Base-by-base conservation (phyloP, 2,888 invertebrate genomes). In the Drosophila fungiperda region DNA sequence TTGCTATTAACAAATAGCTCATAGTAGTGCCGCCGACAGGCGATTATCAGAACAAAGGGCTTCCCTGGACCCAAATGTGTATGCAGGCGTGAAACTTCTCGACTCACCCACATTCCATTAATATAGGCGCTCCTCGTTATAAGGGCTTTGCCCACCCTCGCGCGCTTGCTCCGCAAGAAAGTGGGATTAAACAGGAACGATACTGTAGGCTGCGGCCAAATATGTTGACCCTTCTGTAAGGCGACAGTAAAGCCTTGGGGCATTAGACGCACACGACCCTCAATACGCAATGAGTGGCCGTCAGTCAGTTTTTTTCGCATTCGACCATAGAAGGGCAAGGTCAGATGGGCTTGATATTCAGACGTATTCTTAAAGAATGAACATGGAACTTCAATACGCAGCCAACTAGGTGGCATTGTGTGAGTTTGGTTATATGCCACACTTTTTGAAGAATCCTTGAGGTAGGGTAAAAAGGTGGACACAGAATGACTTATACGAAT, bases 201-300 rank as follows among this genome's bases (percentile, higher is more conserved):
- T 60, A 97, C 94, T 79, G 94, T 94, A 12, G 96, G 95, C 89
- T 95, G 95, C 11, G 97, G 96, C 95, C 96, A 96, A 74, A 96
- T 94, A 76, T 94, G 94, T 58, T 94, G 93, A 5, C 93, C 94
- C 79, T 94, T 94, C 93, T 96, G 95, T 68, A 97, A 93, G 91
- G 96, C 96, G 53, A 97, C 93, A 59, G 94, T 94, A 92, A 97
- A 96, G 66, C 95, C 95, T 90, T 96, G 95, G 9, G 97, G 96
- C 74, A 96, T 92, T 20, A 96, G 93, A 81, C 96, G 96, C 42
- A 97, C 94, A 89, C 95, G 95, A 77, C 94, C 95, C 75, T 93
- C 93, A 50, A 95, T 94, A 69, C 94, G 93, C 49, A 95, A 82
- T 49, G 93, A 93, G 78, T 93, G 92, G 9, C 94, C 95, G 45